Evolutionary conservation across 2,113 vertebrate genomes (phyloP).

Genomic region (Porphyrio hochstetteri): DNA sequence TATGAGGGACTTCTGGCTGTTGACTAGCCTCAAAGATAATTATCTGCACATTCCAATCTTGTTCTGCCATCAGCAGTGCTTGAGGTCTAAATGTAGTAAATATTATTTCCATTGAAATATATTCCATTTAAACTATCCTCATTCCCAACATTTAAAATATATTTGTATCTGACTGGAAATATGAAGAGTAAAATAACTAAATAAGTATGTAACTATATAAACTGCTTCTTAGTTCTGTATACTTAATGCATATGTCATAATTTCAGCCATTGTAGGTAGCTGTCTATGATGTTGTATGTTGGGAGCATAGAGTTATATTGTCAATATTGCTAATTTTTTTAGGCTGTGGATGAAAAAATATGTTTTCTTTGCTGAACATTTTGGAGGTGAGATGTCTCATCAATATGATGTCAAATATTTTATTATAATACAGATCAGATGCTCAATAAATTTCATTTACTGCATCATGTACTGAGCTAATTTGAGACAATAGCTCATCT

Average conservation of each 20-base stretch:
- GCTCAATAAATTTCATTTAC: neutral
- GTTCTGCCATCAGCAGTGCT: slow-evolving; percentile 65
- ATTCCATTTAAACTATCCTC: slow-evolving; percentile 55
- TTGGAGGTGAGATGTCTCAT: neutral
- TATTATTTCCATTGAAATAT: slow-evolving; percentile 60
- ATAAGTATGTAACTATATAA: neutral
- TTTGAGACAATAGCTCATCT: neutral
- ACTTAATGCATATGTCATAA: neutral
- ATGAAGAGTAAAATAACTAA: slow-evolving; percentile 3
- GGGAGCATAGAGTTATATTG: neutral
- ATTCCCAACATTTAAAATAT: slow-evolving; percentile 33
- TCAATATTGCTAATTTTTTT: neutral
- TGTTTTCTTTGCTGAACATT: neutral
- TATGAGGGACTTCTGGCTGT: slow-evolving; percentile 68
- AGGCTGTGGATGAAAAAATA: neutral
- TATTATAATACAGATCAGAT: neutral
- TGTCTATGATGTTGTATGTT: neutral
- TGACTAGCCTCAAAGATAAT: slow-evolving; percentile 78
- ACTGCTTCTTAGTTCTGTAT: neutral
- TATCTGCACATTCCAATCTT: slow-evolving; percentile 79
- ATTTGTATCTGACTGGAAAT: slow-evolving; percentile 26
- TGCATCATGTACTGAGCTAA: neutral
- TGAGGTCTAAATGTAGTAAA: slow-evolving; percentile 57
- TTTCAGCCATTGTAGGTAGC: neutral
- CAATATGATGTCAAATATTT: neutral